Base-by-base conservation (phyloP, 2,797 vertebrate genomes). In the Pteronotus mesoamericanus region DNA sequence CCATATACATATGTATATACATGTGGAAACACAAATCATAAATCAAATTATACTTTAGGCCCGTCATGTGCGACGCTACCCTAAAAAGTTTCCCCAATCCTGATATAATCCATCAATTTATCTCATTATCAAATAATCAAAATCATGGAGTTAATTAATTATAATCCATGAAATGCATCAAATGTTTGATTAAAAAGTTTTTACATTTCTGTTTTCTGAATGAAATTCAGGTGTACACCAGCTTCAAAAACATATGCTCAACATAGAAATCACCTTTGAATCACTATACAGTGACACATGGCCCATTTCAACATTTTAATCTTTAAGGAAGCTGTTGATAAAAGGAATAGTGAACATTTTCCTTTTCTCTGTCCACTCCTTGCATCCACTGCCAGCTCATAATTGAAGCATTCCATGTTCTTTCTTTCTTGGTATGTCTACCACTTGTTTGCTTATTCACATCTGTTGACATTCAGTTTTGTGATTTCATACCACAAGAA, bases 361-460 rank as follows among this genome's bases (percentile, higher is more conserved):
- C 9, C 34, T 39, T 85, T 66, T 84, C 89, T 61, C 42, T 90
- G 19, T 72, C 57, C 4, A 26, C 26, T 59, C 24, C 55, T 12
- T 59, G 84, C 3, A 55, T 89, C 18, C 24, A 74, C 32, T 68
- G 57, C 48, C 86, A 94, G 53, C 14, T 97, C 77, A 94, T 94
- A 89, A 94, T 32, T n/a, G 72, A 96, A 97, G 55, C 15, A 90
- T 71, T 96, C 83, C 82, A 85, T 22, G 37, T 71, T 84, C 80
- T 94, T 93, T 96, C 82, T 95, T 96, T 93, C 87, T 59, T 89
- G 29, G 34, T 77, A 95, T 93, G 26, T 57, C 94, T 91, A 72
- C 5, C 26, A 88, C 34, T 93, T 97, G 64, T 96, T 85, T 92
- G 37, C 87, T 97, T 97, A 91, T 94, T 94, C 96, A 83, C 85